Evolutionary conservation across 2,113 vertebrate genomes (phyloP).

Genomic region (Bolborhynchus lineola): DNA sequence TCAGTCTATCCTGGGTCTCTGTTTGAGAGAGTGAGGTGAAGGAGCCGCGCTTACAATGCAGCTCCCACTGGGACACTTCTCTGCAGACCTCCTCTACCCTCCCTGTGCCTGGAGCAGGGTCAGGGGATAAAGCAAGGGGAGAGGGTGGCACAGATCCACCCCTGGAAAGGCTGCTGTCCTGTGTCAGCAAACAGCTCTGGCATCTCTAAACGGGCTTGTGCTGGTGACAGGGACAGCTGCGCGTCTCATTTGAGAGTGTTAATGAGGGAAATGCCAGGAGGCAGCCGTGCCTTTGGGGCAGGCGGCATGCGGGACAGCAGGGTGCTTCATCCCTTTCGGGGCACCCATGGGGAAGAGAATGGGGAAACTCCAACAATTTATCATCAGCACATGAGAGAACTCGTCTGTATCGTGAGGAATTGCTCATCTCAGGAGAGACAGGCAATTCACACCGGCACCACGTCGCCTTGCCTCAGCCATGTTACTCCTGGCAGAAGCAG

Average conservation of each 20-base stretch:
- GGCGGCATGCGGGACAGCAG: background rate
- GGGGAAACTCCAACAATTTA: background rate
- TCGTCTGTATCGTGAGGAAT: background rate
- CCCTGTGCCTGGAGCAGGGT: fast-evolving
- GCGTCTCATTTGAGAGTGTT: background rate
- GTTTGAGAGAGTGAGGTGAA: background rate
- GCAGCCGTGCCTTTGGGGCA: background rate
- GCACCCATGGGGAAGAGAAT: background rate
- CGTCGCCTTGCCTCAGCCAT: background rate
- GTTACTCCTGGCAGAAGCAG: background rate
- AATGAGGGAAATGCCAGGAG: background rate
- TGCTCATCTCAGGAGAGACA: background rate
- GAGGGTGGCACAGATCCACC: background rate
- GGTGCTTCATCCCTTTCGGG: background rate
- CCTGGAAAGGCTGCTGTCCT: background rate
- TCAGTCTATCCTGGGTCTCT: background rate
- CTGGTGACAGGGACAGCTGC: background rate
- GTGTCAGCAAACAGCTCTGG: background rate
- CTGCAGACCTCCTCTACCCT: background rate
- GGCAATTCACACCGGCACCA: fast-evolving
- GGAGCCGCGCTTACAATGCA: background rate
- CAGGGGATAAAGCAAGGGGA: fast-evolving
- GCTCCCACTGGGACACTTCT: background rate
- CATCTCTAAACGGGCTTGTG: background rate
- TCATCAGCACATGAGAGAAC: background rate